Base-by-base conservation (phyloP, 2,797 vertebrate species). In the Myotis myotis region DNA sequence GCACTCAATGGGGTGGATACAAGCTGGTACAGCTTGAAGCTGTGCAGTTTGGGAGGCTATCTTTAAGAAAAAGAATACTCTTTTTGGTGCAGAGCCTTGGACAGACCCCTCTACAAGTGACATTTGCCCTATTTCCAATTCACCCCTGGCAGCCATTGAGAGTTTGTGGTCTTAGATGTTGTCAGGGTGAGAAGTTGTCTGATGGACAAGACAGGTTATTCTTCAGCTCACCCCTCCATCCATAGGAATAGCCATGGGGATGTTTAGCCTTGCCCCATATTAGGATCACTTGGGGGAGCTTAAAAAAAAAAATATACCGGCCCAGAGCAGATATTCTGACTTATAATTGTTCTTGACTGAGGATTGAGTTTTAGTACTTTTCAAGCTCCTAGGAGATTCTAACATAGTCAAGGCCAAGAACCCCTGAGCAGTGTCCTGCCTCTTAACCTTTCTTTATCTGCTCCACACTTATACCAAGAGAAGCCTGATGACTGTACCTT, bases 21-120 rank as follows among this genome's bases (percentile, higher is more conserved):
- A 28, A 41, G n/a, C 60, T n/a, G 33, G 25, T 28, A 7, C 19
- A 5, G 4, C 41, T 41, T 62, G 25, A 74, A 86, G 10, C 10
- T 62, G 9, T 22, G 3, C 2, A 13, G 9, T 36, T 49, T 71
- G 57, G 17, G 49, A 87, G 10, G 38, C 8, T 30, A 12, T 60
- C 44, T 92, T 87, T 62, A 64, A 66, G 75, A 71, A 64, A 71
- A 89, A 33, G 44, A 70, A 81, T n/a, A 38, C 28, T 87, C 12
- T 57, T 20, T 74, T 86, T 66, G 23, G 44, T 15, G 23, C 8
- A 36, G 15, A 44, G 80, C 16, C 66, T 86, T 44, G 28, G 15
- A 66, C 51, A 28, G 36, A 38, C 30, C 25, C 62, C 51, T 36
- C 16, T 28, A 19, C 60, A 57, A n/a, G 19, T 22, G 25, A 68